These are phyloP conservation scores for Lamprologus ornatipinnis DNA, from an alignment of 2,113 vertebrate species.

Conservation along the genomic window DNA sequence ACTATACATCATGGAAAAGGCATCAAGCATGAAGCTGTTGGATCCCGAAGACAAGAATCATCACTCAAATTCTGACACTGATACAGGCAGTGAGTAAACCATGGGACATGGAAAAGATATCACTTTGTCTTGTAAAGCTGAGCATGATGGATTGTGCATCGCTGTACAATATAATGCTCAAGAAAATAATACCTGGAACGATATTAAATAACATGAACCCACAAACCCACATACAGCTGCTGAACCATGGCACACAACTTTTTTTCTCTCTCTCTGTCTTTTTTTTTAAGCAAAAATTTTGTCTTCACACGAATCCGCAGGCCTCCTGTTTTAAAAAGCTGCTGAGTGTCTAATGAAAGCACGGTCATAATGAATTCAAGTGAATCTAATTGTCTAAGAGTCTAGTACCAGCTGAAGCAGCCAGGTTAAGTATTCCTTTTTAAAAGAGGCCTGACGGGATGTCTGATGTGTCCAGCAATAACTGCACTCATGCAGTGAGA, in stretches of 20 bases:
- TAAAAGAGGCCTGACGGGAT: neutral
- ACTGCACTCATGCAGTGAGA: neutral
- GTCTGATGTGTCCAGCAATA: neutral
- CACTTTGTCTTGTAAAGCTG: neutral
- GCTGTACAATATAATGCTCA: neutral
- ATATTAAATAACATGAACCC: neutral
- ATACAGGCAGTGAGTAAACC: neutral
- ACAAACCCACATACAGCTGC: neutral
- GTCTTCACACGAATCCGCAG: neutral
- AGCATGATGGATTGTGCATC: constrained; percentile 26
- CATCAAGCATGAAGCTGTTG: neutral
- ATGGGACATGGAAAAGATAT: neutral
- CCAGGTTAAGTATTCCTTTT: neutral
- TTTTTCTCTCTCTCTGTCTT: neutral
- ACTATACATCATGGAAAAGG: neutral
- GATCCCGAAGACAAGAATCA: neutral
- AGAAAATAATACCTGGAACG: constrained; percentile 12
- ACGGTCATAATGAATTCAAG: neutral
- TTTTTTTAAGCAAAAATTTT: neutral
- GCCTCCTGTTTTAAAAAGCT: neutral
- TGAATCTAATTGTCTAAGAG: neutral
- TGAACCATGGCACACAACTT: neutral
- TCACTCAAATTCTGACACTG: neutral
- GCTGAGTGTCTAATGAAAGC: neutral
- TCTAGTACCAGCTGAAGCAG: neutral